A percentile compares a stretch with the other conserved stretches of the same genome.
These are phyloP conservation scores for Nesidiocoris tenuis DNA, from an alignment of 2,888 invertebrate genomes.

Conservation along the genomic window DNA sequence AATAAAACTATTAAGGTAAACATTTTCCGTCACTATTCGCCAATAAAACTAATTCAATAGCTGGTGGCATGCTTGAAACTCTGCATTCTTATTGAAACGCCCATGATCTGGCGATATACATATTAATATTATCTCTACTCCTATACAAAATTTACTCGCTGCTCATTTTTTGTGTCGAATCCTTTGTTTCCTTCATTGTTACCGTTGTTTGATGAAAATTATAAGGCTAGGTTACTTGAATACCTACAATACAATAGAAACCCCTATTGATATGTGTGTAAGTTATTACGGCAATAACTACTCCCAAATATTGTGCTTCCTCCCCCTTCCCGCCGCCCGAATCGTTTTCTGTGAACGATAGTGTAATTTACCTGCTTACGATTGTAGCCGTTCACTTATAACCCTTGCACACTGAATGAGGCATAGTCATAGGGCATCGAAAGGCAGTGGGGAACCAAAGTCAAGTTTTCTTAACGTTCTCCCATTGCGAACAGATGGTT, in stretches of 20 bases:
- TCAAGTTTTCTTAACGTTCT: no score
- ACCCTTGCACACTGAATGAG: no score
- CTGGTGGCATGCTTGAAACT: conserved; percentile 11
- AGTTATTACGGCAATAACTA: no score
- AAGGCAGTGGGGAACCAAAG: no score
- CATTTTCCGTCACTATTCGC: conserved; percentile 13
- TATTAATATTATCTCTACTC: neutral
- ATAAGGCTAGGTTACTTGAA: no score
- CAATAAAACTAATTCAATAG: neutral
- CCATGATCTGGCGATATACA: conserved; percentile 21
- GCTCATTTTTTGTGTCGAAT: neutral
- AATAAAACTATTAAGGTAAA: conserved; percentile 84
- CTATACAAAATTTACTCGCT: neutral
- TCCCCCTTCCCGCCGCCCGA: neutral
- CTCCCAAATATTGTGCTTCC: neutral
- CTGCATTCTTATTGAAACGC: conserved; percentile 21
- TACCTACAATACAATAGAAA: no score
- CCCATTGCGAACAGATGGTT: no score
- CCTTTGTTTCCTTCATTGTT: neutral
- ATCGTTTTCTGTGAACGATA: neutral
- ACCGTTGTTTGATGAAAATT: no score
- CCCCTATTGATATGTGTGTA: no score
- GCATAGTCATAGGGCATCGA: no score
- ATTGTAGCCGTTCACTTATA: no score
- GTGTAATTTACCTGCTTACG: no score